Evolutionary conservation across 2,113 vertebrate species (phyloP), one percentile per base, ranked within the genome.

Genomic region (Amblyornis subalaris): DNA sequence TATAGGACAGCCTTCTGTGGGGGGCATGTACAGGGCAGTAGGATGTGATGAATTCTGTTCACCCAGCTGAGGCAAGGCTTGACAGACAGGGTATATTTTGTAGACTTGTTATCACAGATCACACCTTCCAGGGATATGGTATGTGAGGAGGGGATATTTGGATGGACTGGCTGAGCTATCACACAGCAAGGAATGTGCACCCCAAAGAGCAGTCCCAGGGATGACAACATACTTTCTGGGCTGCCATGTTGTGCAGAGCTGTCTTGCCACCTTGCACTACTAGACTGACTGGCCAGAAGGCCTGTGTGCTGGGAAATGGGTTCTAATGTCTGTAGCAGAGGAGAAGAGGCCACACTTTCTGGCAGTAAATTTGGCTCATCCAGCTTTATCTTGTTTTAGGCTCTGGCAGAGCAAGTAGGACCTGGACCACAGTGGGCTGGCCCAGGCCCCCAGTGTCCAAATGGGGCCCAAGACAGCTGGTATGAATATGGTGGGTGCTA

Each of bases 141-240:
- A 8, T 0, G 7, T 20, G 4, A 57, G 74, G 16, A 58, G 12
- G 2, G 6, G 15, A 8, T 3, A 1, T 47, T 60, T 42, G 51
- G 75, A 38, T 62, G 47, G 50, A 33, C 47, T 51, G 31, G 47
- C 40, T 61, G 51, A 81, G 72, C 76, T 79, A 20, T 53, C 18
- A n/a, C n/a, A 29, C 4, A 10, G 36, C 36, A 48, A 57, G 62
- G 28, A 50, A 69, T 2, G 53, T 54, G 44, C 33, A 47, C 33
- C 13, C 51, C 65, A 31, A 76, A 62, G 31, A 48, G 10, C 20
- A 48, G 38, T 33, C 35, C 66, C 15, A 3, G n/a, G 13, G 31
- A 16, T 44, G 70, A n/a, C 36, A 78, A 33, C 42, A 40, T 20
- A 38, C 35, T 61, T 74, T 64, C 28, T 84, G 69, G 36, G 12